Conservation (phyloP, 2,888 invertebrate genomes). For the Leptopilina drosophilae region DNA sequence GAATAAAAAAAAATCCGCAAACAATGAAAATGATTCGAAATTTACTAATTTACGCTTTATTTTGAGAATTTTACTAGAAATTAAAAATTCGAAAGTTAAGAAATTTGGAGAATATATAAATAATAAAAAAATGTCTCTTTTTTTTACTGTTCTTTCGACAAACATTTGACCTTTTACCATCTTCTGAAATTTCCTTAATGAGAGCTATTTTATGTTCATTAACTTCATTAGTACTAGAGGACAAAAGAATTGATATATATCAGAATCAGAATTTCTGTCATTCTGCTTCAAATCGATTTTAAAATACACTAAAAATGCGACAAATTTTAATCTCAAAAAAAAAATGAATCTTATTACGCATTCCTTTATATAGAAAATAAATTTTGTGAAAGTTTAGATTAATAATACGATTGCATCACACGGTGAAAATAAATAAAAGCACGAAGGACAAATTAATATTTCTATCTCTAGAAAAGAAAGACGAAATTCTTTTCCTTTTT, state of each 20-base stretch:
- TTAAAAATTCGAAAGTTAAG: background rate
- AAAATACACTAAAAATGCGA: background rate
- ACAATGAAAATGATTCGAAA: background rate
- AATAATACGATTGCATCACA: background rate
- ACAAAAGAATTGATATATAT: background rate
- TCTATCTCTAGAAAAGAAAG: background rate
- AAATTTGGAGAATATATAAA: too few species aligned
- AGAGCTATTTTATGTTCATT: background rate
- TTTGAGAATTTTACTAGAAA: too few species aligned
- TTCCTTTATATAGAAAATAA: background rate
- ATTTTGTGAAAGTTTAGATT: constrained; percentile 1
- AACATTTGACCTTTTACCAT: background rate
- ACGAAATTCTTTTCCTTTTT: background rate
- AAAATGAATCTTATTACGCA: background rate
- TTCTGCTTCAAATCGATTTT: background rate
- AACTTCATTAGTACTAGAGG: background rate
- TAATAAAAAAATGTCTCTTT: constrained; percentile 5
- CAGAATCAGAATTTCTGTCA: too few species aligned
- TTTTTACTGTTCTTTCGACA: constrained; percentile 10
- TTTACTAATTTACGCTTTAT: too few species aligned
- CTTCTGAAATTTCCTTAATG: background rate
- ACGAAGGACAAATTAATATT: background rate
- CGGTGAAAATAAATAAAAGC: background rate
- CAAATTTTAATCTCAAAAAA: background rate
- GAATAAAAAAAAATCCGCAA: too few species aligned